phyloP scores from a whole-genome alignment of 2,888 invertebrate species.

The Zaprionus obscuricornis region DNA sequence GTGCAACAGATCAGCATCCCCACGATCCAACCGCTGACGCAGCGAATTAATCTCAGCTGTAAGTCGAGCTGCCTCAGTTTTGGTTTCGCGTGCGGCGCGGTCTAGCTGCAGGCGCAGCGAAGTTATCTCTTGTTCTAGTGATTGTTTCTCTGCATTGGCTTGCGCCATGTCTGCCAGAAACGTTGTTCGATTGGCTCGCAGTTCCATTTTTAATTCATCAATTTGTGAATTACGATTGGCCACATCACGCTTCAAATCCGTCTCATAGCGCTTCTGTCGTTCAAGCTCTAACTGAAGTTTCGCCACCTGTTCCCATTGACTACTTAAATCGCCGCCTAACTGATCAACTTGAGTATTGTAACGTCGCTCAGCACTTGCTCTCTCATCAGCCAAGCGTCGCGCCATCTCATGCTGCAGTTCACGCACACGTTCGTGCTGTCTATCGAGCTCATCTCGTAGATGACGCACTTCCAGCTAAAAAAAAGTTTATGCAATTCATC shows the following conservation, averaged over 20 bases:
- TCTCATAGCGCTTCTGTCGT: conserved; percentile 90
- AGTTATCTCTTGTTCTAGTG: conserved; percentile 91
- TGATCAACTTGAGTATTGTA: conserved; percentile 91
- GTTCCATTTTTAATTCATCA: conserved; percentile 91
- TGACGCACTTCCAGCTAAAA: conserved; percentile 87
- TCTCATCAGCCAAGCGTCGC: conserved; percentile 88
- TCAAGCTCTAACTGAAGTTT: conserved; percentile 91
- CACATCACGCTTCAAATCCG: conserved; percentile 90
- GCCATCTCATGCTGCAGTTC: conserved; percentile 91
- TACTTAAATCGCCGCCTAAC: conserved; percentile 90
- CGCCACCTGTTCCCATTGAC: conserved; percentile 91
- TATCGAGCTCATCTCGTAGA: conserved; percentile 90
- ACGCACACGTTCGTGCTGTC: conserved; percentile 89
- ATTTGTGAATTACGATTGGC: conserved; percentile 89
- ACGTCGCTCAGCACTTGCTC: conserved; percentile 89
- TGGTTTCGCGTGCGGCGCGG: conserved; percentile 89
- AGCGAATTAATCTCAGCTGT: conserved; percentile 90
- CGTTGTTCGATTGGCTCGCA: conserved; percentile 88
- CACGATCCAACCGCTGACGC: conserved; percentile 89
- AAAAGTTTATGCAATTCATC: background rate
- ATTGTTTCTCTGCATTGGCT: conserved; percentile 90
- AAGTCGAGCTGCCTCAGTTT: conserved; percentile 89
- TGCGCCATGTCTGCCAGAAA: conserved; percentile 91
- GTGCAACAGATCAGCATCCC: conserved; percentile 91
- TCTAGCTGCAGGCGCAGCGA: conserved; percentile 88